Evolutionary conservation across 2,888 invertebrate genomes (phyloP).

Genomic region (Melanchra persicariae): DNA sequence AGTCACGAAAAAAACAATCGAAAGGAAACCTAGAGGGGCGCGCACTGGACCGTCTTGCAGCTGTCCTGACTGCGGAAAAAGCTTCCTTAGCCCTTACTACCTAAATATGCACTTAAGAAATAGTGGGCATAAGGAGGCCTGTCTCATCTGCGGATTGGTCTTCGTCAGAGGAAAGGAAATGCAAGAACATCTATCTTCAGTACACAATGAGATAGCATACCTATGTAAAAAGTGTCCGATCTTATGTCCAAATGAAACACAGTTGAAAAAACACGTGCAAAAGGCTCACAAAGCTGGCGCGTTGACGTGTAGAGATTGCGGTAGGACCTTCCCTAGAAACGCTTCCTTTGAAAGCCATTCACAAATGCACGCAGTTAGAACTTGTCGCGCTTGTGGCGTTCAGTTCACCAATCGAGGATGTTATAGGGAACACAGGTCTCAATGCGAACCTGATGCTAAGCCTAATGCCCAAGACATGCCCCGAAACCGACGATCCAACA

Average conservation of each 20-base stretch:
- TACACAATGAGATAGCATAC: constrained; percentile 72
- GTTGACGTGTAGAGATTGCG: constrained; percentile 81
- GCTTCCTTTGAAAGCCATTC: constrained; percentile 80
- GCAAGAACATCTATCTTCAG: constrained; percentile 74
- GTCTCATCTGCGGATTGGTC: constrained; percentile 78
- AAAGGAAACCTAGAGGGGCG: constrained; percentile 68
- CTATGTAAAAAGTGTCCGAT: constrained; percentile 81
- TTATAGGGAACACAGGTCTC: constrained; percentile 82
- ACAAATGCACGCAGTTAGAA: constrained; percentile 85
- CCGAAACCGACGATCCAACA: constrained; percentile 78
- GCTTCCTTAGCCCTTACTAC: constrained; percentile 79
- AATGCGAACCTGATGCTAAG: constrained; percentile 84
- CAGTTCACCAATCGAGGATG: constrained; percentile 85
- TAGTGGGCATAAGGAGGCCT: constrained; percentile 84
- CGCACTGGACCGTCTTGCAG: constrained; percentile 76
- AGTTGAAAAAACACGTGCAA: constrained; percentile 74
- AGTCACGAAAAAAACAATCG: constrained; percentile 64
- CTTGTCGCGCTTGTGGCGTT: constrained; percentile 80
- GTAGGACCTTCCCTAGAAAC: constrained; percentile 77
- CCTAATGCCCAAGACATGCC: constrained; percentile 77
- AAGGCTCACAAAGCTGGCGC: constrained; percentile 76
- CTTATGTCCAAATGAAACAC: constrained; percentile 70
- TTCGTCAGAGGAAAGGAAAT: constrained; percentile 76
- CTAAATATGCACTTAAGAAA: constrained; percentile 82
- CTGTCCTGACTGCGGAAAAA: constrained; percentile 83